These are phyloP conservation scores for Hydrozoanthus gracilis DNA, from an alignment of 92 coral and sea anemone species.

Conservation along the genomic window DNA sequence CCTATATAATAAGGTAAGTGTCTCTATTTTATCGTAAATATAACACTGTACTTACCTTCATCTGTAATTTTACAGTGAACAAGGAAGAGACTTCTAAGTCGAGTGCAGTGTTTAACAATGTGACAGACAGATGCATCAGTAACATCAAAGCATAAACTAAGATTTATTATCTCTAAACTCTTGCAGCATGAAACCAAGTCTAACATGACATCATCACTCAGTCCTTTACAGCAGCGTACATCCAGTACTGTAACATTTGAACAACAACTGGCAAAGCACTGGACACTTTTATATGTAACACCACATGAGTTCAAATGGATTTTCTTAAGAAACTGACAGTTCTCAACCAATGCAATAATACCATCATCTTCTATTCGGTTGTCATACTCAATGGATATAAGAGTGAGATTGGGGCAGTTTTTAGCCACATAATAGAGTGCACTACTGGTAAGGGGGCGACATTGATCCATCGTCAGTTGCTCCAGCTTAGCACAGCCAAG, in stretches of 20 bases:
- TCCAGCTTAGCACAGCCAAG: constrained; percentile 82
- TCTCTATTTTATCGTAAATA: too few relatives aligned
- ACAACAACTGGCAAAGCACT: constrained; percentile 63
- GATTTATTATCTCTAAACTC: constrained; percentile 69
- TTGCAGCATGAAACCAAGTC: constrained; percentile 68
- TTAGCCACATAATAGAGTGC: constrained; percentile 74
- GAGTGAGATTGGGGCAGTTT: constrained; percentile 67
- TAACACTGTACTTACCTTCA: constrained; percentile 61
- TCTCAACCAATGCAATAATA: constrained; percentile 69
- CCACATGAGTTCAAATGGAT: constrained; percentile 87
- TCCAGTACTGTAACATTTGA: constrained; percentile 71
- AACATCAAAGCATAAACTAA: constrained; percentile 88
- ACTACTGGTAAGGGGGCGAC: constrained; percentile 74
- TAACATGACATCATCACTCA: constrained; percentile 73
- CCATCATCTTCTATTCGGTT: constrained; percentile 76
- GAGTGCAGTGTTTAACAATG: constrained; percentile 65
- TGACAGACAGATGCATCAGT: constrained; percentile 77
- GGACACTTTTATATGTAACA: constrained; percentile 67
- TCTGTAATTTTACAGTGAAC: constrained; percentile 93
- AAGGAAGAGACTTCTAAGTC: constrained; percentile 77
- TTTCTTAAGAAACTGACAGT: constrained; percentile 71
- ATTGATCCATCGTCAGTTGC: constrained; percentile 82
- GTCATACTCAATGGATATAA: constrained; percentile 75
- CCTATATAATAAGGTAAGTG: too few relatives aligned
- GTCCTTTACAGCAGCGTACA: constrained; percentile 71